phyloP scores from a whole-genome alignment of 2,797 vertebrate genomes.

The Ceryle rudis region DNA sequence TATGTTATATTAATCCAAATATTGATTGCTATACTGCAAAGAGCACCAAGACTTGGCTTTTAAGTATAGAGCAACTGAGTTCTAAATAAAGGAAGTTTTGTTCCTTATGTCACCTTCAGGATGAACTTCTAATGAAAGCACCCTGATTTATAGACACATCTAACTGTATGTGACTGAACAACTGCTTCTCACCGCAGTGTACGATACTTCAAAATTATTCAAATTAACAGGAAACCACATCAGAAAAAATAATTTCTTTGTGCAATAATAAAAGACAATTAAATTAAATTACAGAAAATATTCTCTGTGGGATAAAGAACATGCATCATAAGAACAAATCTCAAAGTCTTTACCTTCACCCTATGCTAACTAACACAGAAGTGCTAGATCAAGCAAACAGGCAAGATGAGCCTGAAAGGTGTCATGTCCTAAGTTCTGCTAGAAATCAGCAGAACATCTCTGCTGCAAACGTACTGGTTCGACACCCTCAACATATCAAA shows the following conservation, averaged over 20 bases:
- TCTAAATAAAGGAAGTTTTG: conserved; percentile 52
- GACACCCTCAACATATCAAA: not conserved
- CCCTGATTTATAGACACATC: not conserved
- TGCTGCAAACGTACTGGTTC: not conserved
- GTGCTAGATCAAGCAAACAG: not conserved
- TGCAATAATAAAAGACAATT: not conserved
- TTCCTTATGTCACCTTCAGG: not conserved
- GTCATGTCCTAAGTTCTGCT: not conserved
- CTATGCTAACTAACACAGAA: not conserved
- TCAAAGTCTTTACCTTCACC: not conserved
- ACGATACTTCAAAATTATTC: not conserved
- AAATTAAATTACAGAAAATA: not conserved
- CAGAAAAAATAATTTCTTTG: not conserved
- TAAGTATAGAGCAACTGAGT: conserved; percentile 7
- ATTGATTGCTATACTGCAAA: conserved; percentile 33
- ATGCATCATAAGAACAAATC: not conserved
- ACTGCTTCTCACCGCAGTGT: not conserved
- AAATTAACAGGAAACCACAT: not conserved
- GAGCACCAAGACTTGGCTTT: not conserved
- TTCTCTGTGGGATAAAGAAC: not conserved
- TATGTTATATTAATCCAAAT: conserved; percentile 55
- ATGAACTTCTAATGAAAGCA: conserved; percentile 9
- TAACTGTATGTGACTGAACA: not conserved
- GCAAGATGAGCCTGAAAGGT: not conserved
- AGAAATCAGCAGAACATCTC: not conserved